phyloP scores from a whole-genome alignment of 2,113 vertebrate species.

The Tiliqua scincoides region DNA sequence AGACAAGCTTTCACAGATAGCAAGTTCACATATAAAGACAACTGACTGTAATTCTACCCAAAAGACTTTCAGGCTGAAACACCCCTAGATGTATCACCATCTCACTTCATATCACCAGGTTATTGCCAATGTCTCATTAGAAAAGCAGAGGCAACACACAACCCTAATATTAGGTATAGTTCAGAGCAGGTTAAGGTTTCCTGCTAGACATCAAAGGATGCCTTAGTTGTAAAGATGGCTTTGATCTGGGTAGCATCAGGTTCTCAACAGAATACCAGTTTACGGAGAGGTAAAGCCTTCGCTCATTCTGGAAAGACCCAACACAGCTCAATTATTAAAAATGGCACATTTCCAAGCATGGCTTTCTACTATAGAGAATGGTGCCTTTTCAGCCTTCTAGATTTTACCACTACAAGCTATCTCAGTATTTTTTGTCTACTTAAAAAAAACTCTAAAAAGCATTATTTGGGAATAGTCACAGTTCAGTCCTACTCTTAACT shows the following conservation, averaged over 20 bases:
- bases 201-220: not conserved
- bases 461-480: not conserved
- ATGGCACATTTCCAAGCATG: not conserved
- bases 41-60: not conserved
- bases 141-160: conserved; percentile 1
- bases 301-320: not conserved
- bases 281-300: conserved; percentile 9
- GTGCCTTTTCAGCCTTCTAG: not conserved
- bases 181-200: conserved; percentile 9
- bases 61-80: not conserved
- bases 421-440: not conserved
- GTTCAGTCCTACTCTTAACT: not conserved
- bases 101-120: not conserved
- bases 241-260: not conserved
- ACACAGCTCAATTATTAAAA: not conserved
- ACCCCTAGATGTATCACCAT: not conserved
- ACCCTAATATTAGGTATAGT: conserved; percentile 27
- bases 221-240: conserved; percentile 28
- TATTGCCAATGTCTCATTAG: conserved; percentile 8
- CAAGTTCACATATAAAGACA: too few species aligned
- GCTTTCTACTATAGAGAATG: not conserved
- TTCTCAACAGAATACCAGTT: not conserved
- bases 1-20: too few species aligned
- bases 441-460: not conserved
- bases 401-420: not conserved